Base-by-base conservation (phyloP, 2,113 vertebrate species). In the Cariama cristata region DNA sequence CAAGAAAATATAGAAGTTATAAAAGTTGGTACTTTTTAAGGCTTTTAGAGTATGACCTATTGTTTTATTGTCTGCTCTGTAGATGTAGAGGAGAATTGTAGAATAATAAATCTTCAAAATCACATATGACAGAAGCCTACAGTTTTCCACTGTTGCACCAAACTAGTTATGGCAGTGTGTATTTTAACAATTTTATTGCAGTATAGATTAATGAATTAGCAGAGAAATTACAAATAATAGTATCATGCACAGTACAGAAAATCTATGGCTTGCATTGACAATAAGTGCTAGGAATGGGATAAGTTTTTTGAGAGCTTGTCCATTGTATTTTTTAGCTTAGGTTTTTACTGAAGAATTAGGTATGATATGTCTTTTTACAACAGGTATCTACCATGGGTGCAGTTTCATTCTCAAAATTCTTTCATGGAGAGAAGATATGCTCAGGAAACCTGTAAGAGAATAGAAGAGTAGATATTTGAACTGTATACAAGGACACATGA, bases 291-390 rank as follows among this genome's bases (percentile, higher is more conserved):
- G 87, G 27, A 59, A 14, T 49, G 8, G 45, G 7, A 5, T 55
- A 53, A 30, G 18, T 10, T 83, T 60, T 79, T 72, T 26, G 35
- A 69, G 27, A 86, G 21, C 35, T 72, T 47, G 15, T 35, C 45
- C 45, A 9, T 1, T 88, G 32, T 20, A 9, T 11, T 79, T 80
- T 66, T 91, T 35, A 10, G 33, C 22, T 16, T 38, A 44, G 40
- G 20, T 52, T 88, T 76, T 15, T 30, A 22, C 33, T 60, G 72
- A 80, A 79, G 40, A 66, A 64, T 73, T 50, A 10, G 26, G 2
- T 52, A 32, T 10, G 23, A 27, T 64, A 1, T 0, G 0, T 42
- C 8, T 83, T 59, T 74, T 59, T 59, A 5, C 49, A 26, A 27
- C 13, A 42, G 42, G 7, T 33, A 9, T 13, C 32, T 73, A 12